Evolutionary conservation across 2,797 vertebrate genomes (phyloP).

Genomic region (Sciaenops ocellatus): DNA sequence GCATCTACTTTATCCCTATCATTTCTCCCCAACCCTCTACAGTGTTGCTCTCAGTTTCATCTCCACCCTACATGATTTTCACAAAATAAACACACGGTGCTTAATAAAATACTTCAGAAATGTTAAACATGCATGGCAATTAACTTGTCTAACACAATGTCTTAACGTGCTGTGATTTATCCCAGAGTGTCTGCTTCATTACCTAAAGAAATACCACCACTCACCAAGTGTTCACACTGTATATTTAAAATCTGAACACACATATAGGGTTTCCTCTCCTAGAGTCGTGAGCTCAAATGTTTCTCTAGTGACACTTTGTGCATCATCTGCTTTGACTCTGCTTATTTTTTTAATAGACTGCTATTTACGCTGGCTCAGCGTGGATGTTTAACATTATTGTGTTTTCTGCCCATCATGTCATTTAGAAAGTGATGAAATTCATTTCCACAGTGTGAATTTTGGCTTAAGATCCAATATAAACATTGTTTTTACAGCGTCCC

Average conservation of each 20-base stretch:
- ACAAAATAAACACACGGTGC: constrained; percentile 45
- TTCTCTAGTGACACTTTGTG: background rate
- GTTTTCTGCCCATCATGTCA: constrained; percentile 9
- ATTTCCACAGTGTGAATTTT: constrained; percentile 21
- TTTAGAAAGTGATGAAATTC: constrained; percentile 41
- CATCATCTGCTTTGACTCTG: constrained; percentile 1
- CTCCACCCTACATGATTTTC: constrained; percentile 49
- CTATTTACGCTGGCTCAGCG: constrained; percentile 26
- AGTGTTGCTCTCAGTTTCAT: constrained; percentile 55
- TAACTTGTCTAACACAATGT: constrained; percentile 4
- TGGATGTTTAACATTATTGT: constrained; percentile 13
- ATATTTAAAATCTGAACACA: background rate
- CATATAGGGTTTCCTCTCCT: constrained; percentile 4
- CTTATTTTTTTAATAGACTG: constrained; percentile 18
- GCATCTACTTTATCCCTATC: constrained; percentile 68
- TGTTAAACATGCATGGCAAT: constrained; percentile 9
- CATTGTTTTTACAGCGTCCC: constrained; percentile 31
- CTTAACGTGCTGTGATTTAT: background rate
- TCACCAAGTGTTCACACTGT: constrained; percentile 1
- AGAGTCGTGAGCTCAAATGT: background rate
- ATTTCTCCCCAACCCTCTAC: constrained; percentile 49
- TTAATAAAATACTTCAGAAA: constrained; percentile 22
- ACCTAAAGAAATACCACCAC: constrained; percentile 10
- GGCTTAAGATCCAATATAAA: constrained; percentile 42
- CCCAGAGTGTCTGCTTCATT: constrained; percentile 9